phyloP scores from a whole-genome alignment of 2,113 vertebrate species.

The Pachyramphus minor region DNA sequence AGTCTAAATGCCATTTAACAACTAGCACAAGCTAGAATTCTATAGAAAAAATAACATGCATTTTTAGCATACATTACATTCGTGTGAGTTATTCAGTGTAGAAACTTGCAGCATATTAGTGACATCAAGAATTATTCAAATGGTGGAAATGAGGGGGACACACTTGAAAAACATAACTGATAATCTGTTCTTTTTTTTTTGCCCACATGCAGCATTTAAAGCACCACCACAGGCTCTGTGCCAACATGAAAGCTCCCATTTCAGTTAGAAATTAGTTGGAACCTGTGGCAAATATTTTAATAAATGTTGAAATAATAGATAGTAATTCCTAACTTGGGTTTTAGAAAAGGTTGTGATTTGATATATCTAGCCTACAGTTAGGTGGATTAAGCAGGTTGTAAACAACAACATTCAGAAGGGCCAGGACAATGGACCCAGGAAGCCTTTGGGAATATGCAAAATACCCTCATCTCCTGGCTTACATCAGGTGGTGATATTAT shows the following conservation, averaged over 20 bases:
- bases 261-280: neutral
- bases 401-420: neutral
- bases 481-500: neutral
- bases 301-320: neutral
- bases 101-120: neutral
- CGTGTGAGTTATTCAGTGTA: neutral
- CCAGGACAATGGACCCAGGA: neutral
- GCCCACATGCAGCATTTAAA: neutral
- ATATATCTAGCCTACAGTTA: neutral
- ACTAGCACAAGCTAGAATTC: neutral
- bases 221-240: neutral
- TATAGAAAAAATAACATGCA: neutral
- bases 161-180: neutral
- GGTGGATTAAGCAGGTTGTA: neutral
- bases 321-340: neutral
- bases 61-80: neutral
- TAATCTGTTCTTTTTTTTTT: neutral
- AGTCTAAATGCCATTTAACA: neutral
- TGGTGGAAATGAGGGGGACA: neutral
- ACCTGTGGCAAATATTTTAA: neutral
- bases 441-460: neutral
- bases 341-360: neutral
- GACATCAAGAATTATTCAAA: neutral
- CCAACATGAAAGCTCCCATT: neutral
- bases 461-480: neutral